phyloP scores from a whole-genome alignment of 2,888 invertebrate species.

The Cistogaster globosa region DNA sequence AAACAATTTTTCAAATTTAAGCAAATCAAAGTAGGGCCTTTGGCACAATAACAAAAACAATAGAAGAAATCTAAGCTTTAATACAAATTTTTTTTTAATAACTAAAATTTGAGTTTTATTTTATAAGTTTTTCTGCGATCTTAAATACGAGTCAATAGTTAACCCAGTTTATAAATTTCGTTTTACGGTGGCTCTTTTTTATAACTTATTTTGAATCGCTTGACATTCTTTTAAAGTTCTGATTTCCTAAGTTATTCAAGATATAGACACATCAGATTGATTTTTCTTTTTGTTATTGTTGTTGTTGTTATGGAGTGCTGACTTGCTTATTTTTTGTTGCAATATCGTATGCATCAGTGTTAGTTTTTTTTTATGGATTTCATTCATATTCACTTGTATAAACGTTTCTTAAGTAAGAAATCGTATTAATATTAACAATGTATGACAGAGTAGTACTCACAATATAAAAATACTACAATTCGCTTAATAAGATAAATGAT shows the following conservation, averaged over 20 bases:
- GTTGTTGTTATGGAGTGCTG: slow-evolving; percentile 2
- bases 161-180: too few relatives aligned
- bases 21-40: too few relatives aligned
- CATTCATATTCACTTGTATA: slow-evolving; percentile 34
- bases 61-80: too few relatives aligned
- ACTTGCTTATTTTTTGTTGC: slow-evolving; percentile 56
- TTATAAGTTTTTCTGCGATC: too few relatives aligned
- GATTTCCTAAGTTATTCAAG: slow-evolving; percentile 1
- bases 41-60: too few relatives aligned
- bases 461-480: slow-evolving; percentile 12
- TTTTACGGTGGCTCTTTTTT: too few relatives aligned
- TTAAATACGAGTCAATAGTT: too few relatives aligned
- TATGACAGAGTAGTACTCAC: slow-evolving; percentile 4
- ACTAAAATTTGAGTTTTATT: too few relatives aligned
- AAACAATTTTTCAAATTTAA: too few relatives aligned
- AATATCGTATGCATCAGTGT: slow-evolving; percentile 1
- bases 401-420: slow-evolving; percentile 3
- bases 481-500: slow-evolving; percentile 61
- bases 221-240: slow-evolving; percentile 5
- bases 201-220: too few relatives aligned
- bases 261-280: slow-evolving; percentile 40
- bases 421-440: slow-evolving; percentile 6
- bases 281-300: not conserved
- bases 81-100: too few relatives aligned
- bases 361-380: slow-evolving; percentile 18